Base-by-base conservation (phyloP, 2,888 invertebrate genomes). In the Zelleria hepariella region DNA sequence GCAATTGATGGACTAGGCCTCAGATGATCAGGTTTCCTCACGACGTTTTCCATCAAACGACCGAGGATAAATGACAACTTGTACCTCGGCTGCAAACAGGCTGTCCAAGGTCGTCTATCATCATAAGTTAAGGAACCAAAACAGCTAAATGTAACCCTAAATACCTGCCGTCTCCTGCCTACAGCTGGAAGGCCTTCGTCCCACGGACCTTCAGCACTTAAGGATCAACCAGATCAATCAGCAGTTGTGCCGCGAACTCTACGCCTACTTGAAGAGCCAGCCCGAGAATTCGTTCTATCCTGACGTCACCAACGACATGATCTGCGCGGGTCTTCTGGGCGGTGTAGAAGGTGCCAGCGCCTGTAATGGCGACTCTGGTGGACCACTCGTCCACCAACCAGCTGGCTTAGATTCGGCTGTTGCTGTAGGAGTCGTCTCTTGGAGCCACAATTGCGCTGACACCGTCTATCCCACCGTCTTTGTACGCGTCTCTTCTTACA, bases 361-460 rank as follows among this genome's bases (percentile, higher is more conserved):
- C 5, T 86, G 86, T 67, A 80, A 87, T 71, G 90, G 88, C n/a
- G 90, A 90, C 75, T 85, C 86, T 58, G 90, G 90, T 15, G 90
- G 90, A 20, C 90, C 90, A 18, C 71, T 90, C 54, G 77, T 74
- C 10, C 73, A 82, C 69, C 64, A 71, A 32, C 71, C 75, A 24
- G 62, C 76, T 58, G n/a, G n/a, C n/a, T n/a, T n/a, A n/a, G n/a
- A n/a, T n/a, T n/a, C n/a, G n/a, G n/a, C n/a, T n/a, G 70, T 79
- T 59, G 61, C 87, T 56, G 78, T 89, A 62, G 89, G 90, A 20
- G 65, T 90, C 63, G 79, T 81, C 15, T 89, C 90, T 24, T 90
- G 89, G 83, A 88, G 89, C 64, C 80, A 70, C 64, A 73, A 79
- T n/a, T 90, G 90, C 66, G 90, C 83, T 6, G 67, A 82, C 62